Percentiles rank a stretch among this genome's conserved stretches.
Conservation (phyloP, 2,888 invertebrate genomes). For the Drosophila cracens region DNA sequence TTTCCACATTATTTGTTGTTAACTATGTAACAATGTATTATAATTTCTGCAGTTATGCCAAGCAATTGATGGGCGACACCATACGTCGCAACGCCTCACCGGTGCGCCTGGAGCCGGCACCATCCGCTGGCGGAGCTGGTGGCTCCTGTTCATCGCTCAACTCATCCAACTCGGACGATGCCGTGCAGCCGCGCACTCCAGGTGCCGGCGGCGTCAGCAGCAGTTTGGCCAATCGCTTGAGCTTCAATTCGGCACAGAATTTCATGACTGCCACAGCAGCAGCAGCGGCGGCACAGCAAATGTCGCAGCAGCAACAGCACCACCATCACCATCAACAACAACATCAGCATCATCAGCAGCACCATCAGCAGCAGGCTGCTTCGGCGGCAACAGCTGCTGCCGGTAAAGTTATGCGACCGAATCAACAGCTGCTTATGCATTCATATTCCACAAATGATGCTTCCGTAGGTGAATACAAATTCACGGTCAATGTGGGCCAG, state of each 20-base stretch:
- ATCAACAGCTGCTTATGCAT: slow-evolving; percentile 87
- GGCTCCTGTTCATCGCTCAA: slow-evolving; percentile 92
- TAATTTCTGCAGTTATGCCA: slow-evolving; percentile 90
- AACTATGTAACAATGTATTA: slow-evolving; percentile 2
- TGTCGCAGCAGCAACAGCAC: slow-evolving; percentile 70
- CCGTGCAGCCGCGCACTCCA: slow-evolving; percentile 78
- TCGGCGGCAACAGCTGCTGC: slow-evolving; percentile 80
- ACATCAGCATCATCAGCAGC: slow-evolving; percentile 61
- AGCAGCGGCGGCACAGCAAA: slow-evolving; percentile 78
- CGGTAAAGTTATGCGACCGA: slow-evolving; percentile 83
- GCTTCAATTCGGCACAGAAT: slow-evolving; percentile 83
- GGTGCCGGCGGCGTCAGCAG: slow-evolving; percentile 68
- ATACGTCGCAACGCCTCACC: slow-evolving; percentile 97
- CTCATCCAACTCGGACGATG: slow-evolving; percentile 88
- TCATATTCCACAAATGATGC: slow-evolving; percentile 94
- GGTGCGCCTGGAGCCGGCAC: slow-evolving; percentile 89
- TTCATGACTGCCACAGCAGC: slow-evolving; percentile 83
- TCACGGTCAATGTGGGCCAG: slow-evolving; percentile 93
- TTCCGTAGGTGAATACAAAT: slow-evolving; percentile 94
- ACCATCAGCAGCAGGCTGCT: slow-evolving; percentile 65
- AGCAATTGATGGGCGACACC: slow-evolving; percentile 97
- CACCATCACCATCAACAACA: slow-evolving; percentile 66
- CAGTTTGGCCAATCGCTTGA: slow-evolving; percentile 82
- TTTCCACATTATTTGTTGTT: slow-evolving; percentile 1
- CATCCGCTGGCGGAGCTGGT: slow-evolving; percentile 85